Conservation (phyloP, 2,113 vertebrate species). For the Chamaetylas fuelleborni region DNA sequence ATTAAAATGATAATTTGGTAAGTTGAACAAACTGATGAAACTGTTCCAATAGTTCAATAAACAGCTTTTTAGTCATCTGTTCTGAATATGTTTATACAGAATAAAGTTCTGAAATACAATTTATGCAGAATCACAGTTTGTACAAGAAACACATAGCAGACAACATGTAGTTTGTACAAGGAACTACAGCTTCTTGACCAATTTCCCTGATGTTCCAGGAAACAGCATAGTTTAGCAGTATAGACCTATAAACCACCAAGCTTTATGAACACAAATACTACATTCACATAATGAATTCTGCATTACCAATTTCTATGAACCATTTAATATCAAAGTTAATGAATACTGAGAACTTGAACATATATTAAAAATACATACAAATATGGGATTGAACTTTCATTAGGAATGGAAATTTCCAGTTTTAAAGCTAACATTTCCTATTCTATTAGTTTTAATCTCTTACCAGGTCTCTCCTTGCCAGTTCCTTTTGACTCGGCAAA, state of each 20-base stretch:
- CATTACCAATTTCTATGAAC: background rate
- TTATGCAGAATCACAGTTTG: background rate
- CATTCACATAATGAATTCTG: background rate
- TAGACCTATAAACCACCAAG: background rate
- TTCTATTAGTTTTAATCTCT: conserved; percentile 21
- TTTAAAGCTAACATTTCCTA: background rate
- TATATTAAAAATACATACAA: background rate
- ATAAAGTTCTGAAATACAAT: background rate
- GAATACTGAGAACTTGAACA: background rate
- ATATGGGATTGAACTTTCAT: background rate
- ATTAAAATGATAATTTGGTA: background rate
- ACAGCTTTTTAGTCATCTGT: background rate
- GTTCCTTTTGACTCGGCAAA: conserved; percentile 95
- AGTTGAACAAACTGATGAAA: background rate
- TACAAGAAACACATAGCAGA: background rate
- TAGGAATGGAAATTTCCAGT: background rate
- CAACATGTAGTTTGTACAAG: background rate
- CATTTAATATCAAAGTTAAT: background rate
- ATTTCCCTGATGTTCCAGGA: background rate
- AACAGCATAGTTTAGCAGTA: background rate
- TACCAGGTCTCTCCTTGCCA: conserved; percentile 95
- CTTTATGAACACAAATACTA: background rate
- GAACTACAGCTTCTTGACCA: background rate
- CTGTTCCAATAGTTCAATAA: background rate
- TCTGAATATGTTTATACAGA: background rate